Conservation (phyloP, 2,113 vertebrate genomes). For the Vicugna pacos region DNA sequence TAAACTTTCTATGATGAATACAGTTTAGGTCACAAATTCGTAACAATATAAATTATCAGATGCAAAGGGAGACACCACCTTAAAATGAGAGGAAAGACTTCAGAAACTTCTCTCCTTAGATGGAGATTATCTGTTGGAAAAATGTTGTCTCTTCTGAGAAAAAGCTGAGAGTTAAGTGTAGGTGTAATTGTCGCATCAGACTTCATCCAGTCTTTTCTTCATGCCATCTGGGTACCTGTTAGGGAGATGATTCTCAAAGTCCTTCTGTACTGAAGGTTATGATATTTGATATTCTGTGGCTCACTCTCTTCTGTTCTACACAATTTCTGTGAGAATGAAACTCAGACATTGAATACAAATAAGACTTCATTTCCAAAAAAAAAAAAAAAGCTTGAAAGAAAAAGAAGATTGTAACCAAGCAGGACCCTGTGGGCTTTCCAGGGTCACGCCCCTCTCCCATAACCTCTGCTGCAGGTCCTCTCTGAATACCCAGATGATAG, state of each 20-base stretch:
- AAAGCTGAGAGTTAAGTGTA: background rate
- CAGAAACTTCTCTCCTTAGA: background rate
- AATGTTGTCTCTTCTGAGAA: background rate
- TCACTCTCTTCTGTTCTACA: slow-evolving; percentile 28
- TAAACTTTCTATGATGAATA: background rate
- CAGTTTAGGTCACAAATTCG: background rate
- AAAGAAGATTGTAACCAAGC: background rate
- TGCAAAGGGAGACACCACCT: background rate
- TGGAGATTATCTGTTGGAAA: background rate
- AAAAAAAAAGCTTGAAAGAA: background rate
- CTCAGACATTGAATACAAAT: slow-evolving; percentile 12
- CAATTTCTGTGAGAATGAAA: slow-evolving; percentile 27
- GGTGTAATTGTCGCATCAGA: background rate
- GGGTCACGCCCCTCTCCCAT: too few relatives aligned
- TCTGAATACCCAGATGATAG: too few relatives aligned
- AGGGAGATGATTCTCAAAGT: slow-evolving; percentile 13
- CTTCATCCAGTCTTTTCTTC: background rate
- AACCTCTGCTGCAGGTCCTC: too few relatives aligned
- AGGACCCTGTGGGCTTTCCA: too few relatives aligned
- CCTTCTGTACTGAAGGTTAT: slow-evolving; percentile 27
- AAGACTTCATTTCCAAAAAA: background rate
- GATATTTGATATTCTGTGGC: background rate
- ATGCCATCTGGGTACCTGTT: background rate
- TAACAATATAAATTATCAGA: background rate
- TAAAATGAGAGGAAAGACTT: background rate